Percentiles rank a stretch among this genome's conserved stretches.
Evolutionary conservation across 2,797 vertebrate species (phyloP).

Genomic region (Hypotaenidia okinawae): DNA sequence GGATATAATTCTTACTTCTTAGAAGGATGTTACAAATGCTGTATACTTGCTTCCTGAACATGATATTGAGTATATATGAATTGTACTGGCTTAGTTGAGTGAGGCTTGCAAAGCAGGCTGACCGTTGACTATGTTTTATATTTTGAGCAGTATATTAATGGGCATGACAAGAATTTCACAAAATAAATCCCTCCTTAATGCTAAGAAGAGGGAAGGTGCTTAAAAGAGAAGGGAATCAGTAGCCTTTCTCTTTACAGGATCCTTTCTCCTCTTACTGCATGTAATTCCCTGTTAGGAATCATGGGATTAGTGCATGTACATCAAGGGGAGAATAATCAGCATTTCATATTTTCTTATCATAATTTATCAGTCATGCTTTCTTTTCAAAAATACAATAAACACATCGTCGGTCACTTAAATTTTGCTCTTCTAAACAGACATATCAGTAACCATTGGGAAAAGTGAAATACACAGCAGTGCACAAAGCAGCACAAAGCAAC

Average conservation of each 20-base stretch:
- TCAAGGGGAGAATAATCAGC: constrained; percentile 59
- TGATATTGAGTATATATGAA: constrained; percentile 18
- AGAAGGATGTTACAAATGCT: constrained; percentile 17
- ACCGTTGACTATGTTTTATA: constrained; percentile 8
- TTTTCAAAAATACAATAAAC: constrained; percentile 26
- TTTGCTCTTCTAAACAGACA: constrained; percentile 57
- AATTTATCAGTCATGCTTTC: background rate
- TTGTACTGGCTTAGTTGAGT: constrained; percentile 35
- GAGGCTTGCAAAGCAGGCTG: constrained; percentile 58
- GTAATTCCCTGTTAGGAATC: constrained; percentile 24
- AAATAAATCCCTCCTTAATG: constrained; percentile 41
- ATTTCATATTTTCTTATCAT: constrained; percentile 23
- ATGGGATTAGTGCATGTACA: constrained; percentile 68
- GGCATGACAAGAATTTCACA: constrained; percentile 33
- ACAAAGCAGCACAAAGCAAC: background rate
- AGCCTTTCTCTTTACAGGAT: constrained; percentile 12
- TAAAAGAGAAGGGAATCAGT: constrained; percentile 39
- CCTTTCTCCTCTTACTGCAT: constrained; percentile 59
- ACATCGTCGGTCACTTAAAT: constrained; percentile 15
- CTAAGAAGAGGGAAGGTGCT: constrained; percentile 25
- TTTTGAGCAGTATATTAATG: constrained; percentile 30
- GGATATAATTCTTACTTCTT: constrained; percentile 3
- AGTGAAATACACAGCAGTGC: constrained; percentile 5
- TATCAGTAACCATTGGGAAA: constrained; percentile 37
- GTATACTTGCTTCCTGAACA: constrained; percentile 39